Conservation (phyloP, 2,113 vertebrate genomes). For the Archilochus colubris region DNA sequence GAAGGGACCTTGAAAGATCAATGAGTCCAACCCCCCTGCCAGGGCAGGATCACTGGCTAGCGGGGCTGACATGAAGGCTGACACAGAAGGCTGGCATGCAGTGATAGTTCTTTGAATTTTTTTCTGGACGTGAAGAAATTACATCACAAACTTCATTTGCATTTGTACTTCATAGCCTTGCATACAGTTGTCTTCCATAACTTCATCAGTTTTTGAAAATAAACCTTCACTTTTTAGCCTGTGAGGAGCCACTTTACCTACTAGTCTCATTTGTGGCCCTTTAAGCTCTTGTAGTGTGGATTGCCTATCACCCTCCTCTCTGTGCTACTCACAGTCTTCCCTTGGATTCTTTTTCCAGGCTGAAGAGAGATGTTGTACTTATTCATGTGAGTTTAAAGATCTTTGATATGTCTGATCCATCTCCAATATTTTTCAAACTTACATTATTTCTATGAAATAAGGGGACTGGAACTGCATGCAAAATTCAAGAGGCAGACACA, state of each 20-base stretch:
- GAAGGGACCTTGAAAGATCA: too few species aligned
- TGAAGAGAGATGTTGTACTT: not conserved
- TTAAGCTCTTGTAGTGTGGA: not conserved
- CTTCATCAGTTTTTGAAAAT: not conserved
- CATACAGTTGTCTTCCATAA: not conserved
- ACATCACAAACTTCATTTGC: accelerated
- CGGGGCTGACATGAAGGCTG: too few species aligned
- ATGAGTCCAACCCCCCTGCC: too few species aligned
- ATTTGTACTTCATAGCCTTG: not conserved
- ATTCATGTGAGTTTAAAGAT: not conserved
- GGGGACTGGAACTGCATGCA: not conserved
- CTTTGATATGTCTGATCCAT: not conserved
- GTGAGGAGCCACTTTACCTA: not conserved
- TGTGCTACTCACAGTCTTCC: not conserved
- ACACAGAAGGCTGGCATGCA: not conserved
- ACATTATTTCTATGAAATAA: not conserved
- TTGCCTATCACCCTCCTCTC: not conserved
- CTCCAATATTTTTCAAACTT: not conserved
- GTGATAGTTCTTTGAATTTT: not conserved
- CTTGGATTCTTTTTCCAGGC: not conserved
- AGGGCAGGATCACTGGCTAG: too few species aligned
- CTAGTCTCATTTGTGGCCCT: not conserved
- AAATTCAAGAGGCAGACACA: not conserved
- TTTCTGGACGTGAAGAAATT: not conserved
- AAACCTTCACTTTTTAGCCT: not conserved